These are phyloP conservation scores for Zeugodacus cucurbitae DNA, from an alignment of 1,140 invertebrate genomes.

Conservation along the genomic window DNA sequence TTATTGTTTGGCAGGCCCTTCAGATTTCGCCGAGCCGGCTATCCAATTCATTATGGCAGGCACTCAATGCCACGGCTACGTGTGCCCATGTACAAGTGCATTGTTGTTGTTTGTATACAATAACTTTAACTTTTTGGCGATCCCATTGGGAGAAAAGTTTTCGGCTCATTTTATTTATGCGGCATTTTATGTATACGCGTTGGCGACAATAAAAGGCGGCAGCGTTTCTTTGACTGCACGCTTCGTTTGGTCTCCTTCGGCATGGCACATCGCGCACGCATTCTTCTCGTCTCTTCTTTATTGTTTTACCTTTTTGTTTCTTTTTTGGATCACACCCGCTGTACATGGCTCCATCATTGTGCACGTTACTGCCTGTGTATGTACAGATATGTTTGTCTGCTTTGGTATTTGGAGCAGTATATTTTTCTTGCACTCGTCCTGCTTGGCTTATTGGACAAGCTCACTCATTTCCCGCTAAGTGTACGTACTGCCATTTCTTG, in stretches of 20 bases:
- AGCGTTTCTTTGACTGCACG: background rate
- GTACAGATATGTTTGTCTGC: background rate
- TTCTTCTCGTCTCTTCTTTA: background rate
- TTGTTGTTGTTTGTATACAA: conserved; percentile 6
- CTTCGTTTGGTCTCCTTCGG: background rate
- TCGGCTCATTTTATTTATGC: conserved; percentile 4
- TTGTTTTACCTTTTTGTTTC: background rate
- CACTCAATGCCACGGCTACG: conserved; percentile 21
- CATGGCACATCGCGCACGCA: background rate
- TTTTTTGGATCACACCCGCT: background rate
- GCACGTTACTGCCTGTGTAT: background rate
- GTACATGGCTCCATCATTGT: background rate
- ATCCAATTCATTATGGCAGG: conserved; percentile 17
- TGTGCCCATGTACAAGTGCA: background rate
- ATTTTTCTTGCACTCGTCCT: background rate
- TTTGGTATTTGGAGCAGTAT: background rate
- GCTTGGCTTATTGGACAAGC: background rate
- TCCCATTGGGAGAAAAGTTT: background rate
- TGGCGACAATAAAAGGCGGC: background rate
- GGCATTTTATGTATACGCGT: background rate
- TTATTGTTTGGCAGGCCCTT: conserved; percentile 22
- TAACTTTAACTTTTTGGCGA: background rate
- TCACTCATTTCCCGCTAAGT: background rate
- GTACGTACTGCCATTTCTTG: background rate
- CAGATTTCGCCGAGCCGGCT: background rate